Conservation (phyloP, 1,140 invertebrate species). For the Bursaphelenchus mucronatus region DNA sequence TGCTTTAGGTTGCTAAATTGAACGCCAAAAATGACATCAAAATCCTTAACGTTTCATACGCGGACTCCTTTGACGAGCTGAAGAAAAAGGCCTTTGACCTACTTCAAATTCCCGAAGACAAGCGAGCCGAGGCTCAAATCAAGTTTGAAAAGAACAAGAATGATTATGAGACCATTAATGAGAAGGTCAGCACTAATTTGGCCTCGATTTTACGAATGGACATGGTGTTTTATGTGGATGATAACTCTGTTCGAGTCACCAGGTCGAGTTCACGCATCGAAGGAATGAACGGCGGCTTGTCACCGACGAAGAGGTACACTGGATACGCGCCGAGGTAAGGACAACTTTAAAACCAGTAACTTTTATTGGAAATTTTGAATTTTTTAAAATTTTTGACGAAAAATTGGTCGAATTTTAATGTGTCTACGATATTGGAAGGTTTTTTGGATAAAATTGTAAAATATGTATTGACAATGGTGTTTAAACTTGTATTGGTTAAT, state of each 20-base stretch:
- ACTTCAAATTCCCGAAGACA: conserved; percentile 19
- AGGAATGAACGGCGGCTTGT: conserved; percentile 5
- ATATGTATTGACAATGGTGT: too few species aligned
- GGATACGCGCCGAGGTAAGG: too few species aligned
- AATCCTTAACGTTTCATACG: conserved; percentile 25
- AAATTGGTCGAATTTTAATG: too few species aligned
- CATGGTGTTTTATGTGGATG: conserved; percentile 27
- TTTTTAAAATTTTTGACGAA: too few species aligned
- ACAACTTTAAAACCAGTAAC: too few species aligned
- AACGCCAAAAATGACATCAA: conserved; percentile 9
- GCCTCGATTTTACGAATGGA: conserved; percentile 22
- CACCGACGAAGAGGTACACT: too few species aligned
- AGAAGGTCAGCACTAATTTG: conserved; percentile 17
- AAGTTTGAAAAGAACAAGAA: conserved; percentile 30
- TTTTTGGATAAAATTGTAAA: too few species aligned
- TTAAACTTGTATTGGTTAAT: too few species aligned
- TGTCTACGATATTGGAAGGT: too few species aligned
- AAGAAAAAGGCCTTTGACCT: conserved; percentile 20
- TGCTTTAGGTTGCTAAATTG: conserved; percentile 30
- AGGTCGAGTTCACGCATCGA: conserved; percentile 12
- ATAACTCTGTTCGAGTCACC: background rate
- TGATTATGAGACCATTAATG: conserved; percentile 10
- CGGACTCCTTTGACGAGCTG: conserved; percentile 35
- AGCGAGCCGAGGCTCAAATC: conserved; percentile 30
- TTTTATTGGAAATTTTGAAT: too few species aligned